Percentiles rank a stretch among this genome's conserved stretches.
Conservation (phyloP, 1,140 invertebrate species). For the Calephelis nemesis region DNA sequence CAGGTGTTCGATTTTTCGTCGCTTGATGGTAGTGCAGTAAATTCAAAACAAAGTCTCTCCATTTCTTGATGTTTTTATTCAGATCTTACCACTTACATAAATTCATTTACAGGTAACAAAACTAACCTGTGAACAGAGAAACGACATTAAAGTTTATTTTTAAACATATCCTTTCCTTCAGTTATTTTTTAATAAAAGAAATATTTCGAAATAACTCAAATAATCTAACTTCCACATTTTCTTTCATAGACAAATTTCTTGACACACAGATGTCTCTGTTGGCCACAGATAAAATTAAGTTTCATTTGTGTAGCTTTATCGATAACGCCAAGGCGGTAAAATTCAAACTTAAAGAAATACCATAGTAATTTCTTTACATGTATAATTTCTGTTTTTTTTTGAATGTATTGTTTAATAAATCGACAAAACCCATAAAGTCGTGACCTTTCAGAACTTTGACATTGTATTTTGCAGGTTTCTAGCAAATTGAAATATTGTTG, state of each 20-base stretch:
- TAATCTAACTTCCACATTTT: slow-evolving; percentile 7
- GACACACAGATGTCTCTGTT: slow-evolving; percentile 3
- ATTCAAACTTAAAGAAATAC: slow-evolving; percentile 11
- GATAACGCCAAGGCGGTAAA: background rate
- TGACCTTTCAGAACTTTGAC: too few relatives aligned
- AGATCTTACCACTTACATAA: background rate
- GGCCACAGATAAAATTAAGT: slow-evolving; percentile 3
- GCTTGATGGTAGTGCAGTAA: slow-evolving; percentile 25
- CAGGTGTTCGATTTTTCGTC: slow-evolving; percentile 31
- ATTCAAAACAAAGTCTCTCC: slow-evolving; percentile 36
- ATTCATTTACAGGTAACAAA: too few relatives aligned
- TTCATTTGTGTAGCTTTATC: slow-evolving; percentile 7
- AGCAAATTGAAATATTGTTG: too few relatives aligned
- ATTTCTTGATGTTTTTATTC: slow-evolving; percentile 21
- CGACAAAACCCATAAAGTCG: too few relatives aligned
- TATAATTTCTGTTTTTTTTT: too few relatives aligned
- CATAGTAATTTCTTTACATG: background rate
- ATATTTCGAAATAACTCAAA: slow-evolving; percentile 1
- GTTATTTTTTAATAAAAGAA: slow-evolving; percentile 7
- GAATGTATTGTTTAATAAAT: too few relatives aligned
- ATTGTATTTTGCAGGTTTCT: too few relatives aligned
- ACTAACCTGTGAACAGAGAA: background rate
- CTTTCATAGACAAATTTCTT: slow-evolving; percentile 2
- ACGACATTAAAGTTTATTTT: slow-evolving; percentile 4
- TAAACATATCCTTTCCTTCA: slow-evolving; percentile 10